These are phyloP conservation scores for Stenichneumon culpator DNA, from an alignment of 2,888 invertebrate species.

Conservation along the genomic window DNA sequence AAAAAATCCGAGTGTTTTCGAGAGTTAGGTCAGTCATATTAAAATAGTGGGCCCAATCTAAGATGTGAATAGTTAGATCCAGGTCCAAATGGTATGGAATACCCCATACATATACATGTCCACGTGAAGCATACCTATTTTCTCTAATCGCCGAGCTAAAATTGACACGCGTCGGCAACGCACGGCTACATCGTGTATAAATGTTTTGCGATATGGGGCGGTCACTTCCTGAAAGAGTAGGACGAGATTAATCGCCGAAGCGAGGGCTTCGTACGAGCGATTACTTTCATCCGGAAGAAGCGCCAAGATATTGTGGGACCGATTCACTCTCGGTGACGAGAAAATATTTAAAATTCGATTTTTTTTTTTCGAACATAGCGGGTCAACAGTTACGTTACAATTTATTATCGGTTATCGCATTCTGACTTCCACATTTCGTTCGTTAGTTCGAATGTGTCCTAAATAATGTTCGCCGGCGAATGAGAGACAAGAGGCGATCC, in stretches of 20 bases:
- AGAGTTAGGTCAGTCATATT: too few species aligned
- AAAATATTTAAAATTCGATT: background rate
- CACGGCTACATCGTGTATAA: constrained; percentile 17
- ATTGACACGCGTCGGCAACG: constrained; percentile 33
- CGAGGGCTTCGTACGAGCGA: constrained; percentile 15
- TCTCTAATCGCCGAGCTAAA: constrained; percentile 46
- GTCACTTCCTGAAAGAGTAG: constrained; percentile 65
- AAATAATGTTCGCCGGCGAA: constrained; percentile 36
- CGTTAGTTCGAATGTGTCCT: constrained; percentile 50
- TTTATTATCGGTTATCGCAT: constrained; percentile 55
- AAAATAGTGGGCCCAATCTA: too few species aligned
- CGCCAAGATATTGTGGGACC: constrained; percentile 5
- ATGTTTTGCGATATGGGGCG: constrained; percentile 53
- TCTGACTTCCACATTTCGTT: constrained; percentile 44
- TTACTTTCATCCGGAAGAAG: constrained; percentile 63
- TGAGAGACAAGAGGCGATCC: background rate
- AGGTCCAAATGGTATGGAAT: too few species aligned
- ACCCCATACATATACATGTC: background rate
- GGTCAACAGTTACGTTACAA: background rate
- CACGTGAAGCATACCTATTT: constrained; percentile 12
- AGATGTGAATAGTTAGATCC: too few species aligned
- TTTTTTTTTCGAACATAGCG: background rate
- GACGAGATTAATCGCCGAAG: constrained; percentile 42
- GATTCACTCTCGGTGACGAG: background rate
- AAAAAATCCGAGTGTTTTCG: too few species aligned